These are phyloP conservation scores for Malurus elegans DNA, from an alignment of 2,113 vertebrate species.

Conservation along the genomic window DNA sequence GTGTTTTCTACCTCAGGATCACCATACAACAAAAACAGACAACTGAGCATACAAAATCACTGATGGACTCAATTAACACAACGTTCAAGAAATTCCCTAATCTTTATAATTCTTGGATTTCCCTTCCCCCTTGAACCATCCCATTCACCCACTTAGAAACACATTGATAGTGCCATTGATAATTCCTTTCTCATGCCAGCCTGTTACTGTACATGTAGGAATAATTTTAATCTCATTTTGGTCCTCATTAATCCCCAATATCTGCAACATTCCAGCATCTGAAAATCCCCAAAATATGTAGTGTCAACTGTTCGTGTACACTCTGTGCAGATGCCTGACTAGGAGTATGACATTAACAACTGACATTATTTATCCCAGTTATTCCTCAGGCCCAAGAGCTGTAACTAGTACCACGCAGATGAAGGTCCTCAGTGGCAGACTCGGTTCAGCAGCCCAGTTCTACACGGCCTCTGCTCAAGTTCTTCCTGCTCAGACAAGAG, in stretches of 20 bases:
- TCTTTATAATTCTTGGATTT: not conserved
- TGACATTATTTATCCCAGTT: not conserved
- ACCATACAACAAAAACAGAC: not conserved
- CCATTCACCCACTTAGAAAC: not conserved
- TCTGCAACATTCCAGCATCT: not conserved
- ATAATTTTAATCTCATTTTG: not conserved
- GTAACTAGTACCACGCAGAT: not conserved
- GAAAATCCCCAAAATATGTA: not conserved
- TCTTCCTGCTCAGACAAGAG: not conserved
- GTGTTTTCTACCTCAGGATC: not conserved
- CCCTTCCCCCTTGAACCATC: not conserved
- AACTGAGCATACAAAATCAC: not conserved
- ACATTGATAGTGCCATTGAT: not conserved
- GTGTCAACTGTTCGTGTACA: rapidly evolving
- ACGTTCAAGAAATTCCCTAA: not conserved
- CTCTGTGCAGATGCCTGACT: not conserved
- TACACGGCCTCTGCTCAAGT: not conserved
- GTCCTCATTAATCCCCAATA: not conserved
- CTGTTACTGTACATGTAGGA: not conserved
- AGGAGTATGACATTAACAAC: not conserved
- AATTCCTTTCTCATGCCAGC: not conserved
- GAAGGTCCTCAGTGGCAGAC: not conserved
- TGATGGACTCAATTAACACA: not conserved
- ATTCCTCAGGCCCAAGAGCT: not conserved
- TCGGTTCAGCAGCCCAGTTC: rapidly evolving